Base-by-base conservation (phyloP, 23 tunicate species). In the Halocynthia aurantium region DNA sequence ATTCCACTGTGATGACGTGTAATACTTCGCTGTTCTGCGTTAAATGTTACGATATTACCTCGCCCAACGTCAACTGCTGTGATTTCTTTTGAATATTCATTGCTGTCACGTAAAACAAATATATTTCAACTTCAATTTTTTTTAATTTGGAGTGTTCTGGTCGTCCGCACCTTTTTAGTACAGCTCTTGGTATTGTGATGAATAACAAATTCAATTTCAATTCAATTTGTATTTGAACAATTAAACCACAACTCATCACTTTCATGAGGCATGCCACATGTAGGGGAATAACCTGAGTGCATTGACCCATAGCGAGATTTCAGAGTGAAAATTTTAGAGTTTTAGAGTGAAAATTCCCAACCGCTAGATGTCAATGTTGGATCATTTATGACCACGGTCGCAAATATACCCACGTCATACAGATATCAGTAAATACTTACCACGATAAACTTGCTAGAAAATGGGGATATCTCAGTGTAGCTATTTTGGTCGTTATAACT, bases 61-160 rank as follows among this genome's bases (percentile, higher is more conserved):
- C 87, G 79, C 5, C 94, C 94, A 52, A 82, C 80, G 61, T 87
- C 94, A 80, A 82, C 69, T 8, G 85, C 75, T 13, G 74, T 71
- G 19, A 87, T 77, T 54, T 87, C 80, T 8, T 60, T 55, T 57
- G 70, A 70, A 8, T 58, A 80, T 61, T 87, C 87, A 67, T 87
- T 82, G 69, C 94, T 87, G 72, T 6, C 9, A 49, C 9, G 6
- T 17, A 57, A 72, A 21, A 55, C 7, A 76, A 75, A 17, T n/a
- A 50, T 44, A 12, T 75, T 54, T 71, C 2, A 67, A 17, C 22
- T 17, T 19, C 4, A 67, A 67, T 19, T 22, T 67, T 67, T 67
- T 67, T n/a, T 2, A n/a, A n/a, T 67, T n/a, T 19, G 31, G 13
- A 40, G 44, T 22, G 4, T 5, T n/a, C 44, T 15, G 22, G 72